A percentile compares a stretch with the other conserved stretches of the same genome.
phyloP scores from a whole-genome alignment of 2,888 invertebrate genomes.

The Gibbula magus region DNA sequence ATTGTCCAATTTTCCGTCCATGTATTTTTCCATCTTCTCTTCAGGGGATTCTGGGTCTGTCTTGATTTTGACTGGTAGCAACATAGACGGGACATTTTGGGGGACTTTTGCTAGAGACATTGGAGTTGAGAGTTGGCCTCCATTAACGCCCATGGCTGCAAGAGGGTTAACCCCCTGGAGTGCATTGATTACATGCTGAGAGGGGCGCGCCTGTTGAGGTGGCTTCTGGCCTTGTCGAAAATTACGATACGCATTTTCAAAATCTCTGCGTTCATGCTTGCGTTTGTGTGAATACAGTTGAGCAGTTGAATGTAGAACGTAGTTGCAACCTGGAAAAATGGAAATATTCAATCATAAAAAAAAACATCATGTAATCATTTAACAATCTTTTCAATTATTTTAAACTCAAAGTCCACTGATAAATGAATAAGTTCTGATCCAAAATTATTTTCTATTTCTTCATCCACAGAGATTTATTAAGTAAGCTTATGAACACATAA shows the following conservation, averaged over 20 bases:
- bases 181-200: neutral
- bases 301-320: constrained; percentile 96
- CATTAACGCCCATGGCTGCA: neutral
- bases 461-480: too few relatives aligned
- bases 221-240: constrained; percentile 80
- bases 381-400: too few relatives aligned
- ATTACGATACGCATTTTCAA: constrained; percentile 88
- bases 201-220: neutral
- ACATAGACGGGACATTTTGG: constrained; percentile 28
- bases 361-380: too few relatives aligned
- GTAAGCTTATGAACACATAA: too few relatives aligned
- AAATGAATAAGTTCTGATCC: too few relatives aligned
- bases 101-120: neutral
- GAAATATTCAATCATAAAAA: too few relatives aligned
- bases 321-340: constrained; percentile 83
- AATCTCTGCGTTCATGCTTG: constrained; percentile 88
- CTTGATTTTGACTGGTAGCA: constrained; percentile 37
- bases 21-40: neutral
- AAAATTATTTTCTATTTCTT: too few relatives aligned
- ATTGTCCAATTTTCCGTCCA: neutral
- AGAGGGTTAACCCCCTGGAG: neutral
- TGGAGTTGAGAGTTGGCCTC: neutral
- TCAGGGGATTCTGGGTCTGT: constrained; percentile 22
- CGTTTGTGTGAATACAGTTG: constrained; percentile 98
- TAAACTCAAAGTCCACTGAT: too few relatives aligned